Evolutionary conservation across 1,140 invertebrate genomes (phyloP).

Genomic region (Probaryconus sp.): DNA sequence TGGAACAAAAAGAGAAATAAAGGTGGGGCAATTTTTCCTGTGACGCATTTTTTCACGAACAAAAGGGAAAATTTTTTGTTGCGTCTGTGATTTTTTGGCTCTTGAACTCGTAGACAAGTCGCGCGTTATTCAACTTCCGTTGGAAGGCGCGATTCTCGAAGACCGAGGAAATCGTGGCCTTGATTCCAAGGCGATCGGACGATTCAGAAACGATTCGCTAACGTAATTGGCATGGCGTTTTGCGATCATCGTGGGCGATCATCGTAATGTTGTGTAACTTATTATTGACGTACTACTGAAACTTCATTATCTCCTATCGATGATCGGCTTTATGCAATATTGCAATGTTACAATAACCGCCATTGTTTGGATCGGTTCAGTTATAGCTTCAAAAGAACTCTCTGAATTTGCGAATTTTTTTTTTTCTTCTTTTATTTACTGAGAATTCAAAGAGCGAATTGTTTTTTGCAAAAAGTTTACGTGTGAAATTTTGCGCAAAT

Average conservation of each 20-base stretch:
- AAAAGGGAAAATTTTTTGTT: too few species aligned
- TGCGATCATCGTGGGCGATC: slow-evolving; percentile 45
- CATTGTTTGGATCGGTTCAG: not conserved
- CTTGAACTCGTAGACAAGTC: slow-evolving; percentile 3
- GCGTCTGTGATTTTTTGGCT: too few species aligned
- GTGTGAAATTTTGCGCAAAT: too few species aligned
- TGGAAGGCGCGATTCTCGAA: not conserved
- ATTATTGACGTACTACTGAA: slow-evolving; percentile 30
- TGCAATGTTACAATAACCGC: not conserved
- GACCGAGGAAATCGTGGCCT: slow-evolving; percentile 40
- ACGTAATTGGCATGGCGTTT: slow-evolving; percentile 40
- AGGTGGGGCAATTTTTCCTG: too few species aligned
- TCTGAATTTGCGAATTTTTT: too few species aligned
- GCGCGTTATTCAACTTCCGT: slow-evolving; percentile 34
- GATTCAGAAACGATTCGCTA: slow-evolving; percentile 40
- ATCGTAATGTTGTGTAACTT: slow-evolving; percentile 35
- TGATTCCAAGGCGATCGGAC: slow-evolving; percentile 44
- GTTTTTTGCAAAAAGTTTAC: too few species aligned
- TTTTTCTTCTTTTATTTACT: too few species aligned
- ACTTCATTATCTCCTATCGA: slow-evolving; percentile 24
- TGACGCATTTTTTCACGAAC: too few species aligned
- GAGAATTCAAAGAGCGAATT: too few species aligned
- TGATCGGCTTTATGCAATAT: slow-evolving; percentile 6
- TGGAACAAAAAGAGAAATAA: too few species aligned
- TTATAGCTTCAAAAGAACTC: too few species aligned